These are phyloP conservation scores for Acanthosepion lycidas DNA, from an alignment of 2,888 invertebrate genomes.

Conservation along the genomic window DNA sequence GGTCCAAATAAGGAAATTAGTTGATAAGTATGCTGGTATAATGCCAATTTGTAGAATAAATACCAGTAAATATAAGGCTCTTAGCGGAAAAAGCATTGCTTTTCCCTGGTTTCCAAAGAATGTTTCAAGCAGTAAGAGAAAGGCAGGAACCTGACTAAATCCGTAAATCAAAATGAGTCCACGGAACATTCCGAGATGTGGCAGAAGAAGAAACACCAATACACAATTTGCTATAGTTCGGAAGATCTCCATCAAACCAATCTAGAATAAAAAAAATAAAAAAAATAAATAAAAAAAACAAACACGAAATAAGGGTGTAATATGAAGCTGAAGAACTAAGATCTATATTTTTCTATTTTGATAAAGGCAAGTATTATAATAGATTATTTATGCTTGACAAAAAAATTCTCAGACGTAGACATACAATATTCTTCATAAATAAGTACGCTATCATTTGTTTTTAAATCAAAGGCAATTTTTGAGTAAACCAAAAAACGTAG, in stretches of 20 bases:
- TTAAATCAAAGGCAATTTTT: too few relatives aligned
- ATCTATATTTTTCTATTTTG: too few relatives aligned
- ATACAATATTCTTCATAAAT: too few relatives aligned
- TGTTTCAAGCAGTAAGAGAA: slow-evolving; percentile 59
- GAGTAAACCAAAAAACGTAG: too few relatives aligned
- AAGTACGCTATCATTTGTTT: too few relatives aligned
- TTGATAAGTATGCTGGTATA: neutral
- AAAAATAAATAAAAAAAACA: neutral
- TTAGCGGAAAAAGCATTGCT: slow-evolving; percentile 46
- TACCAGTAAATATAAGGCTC: slow-evolving; percentile 49
- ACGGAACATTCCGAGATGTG: slow-evolving; percentile 55
- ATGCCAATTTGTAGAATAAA: slow-evolving; percentile 53
- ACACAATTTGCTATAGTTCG: slow-evolving; percentile 59
- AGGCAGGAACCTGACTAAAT: slow-evolving; percentile 61
- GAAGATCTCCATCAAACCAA: neutral
- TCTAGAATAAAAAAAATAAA: slow-evolving; percentile 44
- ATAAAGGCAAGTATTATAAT: too few relatives aligned
- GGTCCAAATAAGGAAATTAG: slow-evolving; percentile 23
- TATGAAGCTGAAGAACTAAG: too few relatives aligned
- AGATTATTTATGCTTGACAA: too few relatives aligned
- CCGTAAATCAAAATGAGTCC: slow-evolving; percentile 60
- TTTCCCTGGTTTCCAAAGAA: slow-evolving; percentile 46
- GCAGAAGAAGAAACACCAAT: slow-evolving; percentile 66
- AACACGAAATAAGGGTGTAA: neutral
- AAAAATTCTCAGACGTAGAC: too few relatives aligned